A percentile compares a stretch with the other conserved stretches of the same genome.
Conservation (phyloP, 2,888 invertebrate genomes). For the Stenchaetothrips biformis region DNA sequence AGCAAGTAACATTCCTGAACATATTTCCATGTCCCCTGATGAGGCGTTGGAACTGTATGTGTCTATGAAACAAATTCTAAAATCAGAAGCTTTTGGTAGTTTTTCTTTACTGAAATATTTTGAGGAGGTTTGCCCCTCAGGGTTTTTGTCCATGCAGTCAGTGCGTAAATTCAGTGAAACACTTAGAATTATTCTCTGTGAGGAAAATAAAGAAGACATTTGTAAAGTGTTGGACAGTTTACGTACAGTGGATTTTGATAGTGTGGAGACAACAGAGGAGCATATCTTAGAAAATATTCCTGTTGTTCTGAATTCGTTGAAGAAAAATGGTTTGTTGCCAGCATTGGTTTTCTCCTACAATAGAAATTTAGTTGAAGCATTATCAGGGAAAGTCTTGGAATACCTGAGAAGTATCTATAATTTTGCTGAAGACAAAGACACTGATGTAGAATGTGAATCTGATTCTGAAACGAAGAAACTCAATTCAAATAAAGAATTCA, state of each 20-base stretch:
- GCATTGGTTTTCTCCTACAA: constrained; percentile 37
- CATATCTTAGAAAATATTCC: not conserved
- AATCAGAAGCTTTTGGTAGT: constrained; percentile 28
- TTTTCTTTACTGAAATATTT: constrained; percentile 33
- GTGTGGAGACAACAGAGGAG: not conserved
- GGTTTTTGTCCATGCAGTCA: constrained; percentile 36
- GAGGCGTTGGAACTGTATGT: constrained; percentile 37
- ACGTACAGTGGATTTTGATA: not conserved
- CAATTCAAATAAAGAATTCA: not conserved
- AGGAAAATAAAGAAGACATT: constrained; percentile 30
- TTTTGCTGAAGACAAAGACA: constrained; percentile 5
- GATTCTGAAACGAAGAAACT: constrained; percentile 25
- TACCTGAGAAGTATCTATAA: not conserved
- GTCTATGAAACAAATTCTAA: constrained; percentile 32
- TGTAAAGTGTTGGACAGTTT: constrained; percentile 26
- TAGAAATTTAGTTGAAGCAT: constrained; percentile 32
- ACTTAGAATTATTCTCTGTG: constrained; percentile 34
- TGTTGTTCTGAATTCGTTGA: constrained; percentile 26
- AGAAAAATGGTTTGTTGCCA: constrained; percentile 37
- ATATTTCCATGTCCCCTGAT: constrained; percentile 35
- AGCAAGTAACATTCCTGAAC: constrained; percentile 36
- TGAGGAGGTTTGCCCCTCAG: constrained; percentile 29
- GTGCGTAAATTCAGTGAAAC: constrained; percentile 36
- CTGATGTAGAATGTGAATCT: not conserved
- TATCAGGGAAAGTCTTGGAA: constrained; percentile 26